Base-by-base conservation (phyloP, 2,797 vertebrate species). In the Aeoliscus strigatus region DNA sequence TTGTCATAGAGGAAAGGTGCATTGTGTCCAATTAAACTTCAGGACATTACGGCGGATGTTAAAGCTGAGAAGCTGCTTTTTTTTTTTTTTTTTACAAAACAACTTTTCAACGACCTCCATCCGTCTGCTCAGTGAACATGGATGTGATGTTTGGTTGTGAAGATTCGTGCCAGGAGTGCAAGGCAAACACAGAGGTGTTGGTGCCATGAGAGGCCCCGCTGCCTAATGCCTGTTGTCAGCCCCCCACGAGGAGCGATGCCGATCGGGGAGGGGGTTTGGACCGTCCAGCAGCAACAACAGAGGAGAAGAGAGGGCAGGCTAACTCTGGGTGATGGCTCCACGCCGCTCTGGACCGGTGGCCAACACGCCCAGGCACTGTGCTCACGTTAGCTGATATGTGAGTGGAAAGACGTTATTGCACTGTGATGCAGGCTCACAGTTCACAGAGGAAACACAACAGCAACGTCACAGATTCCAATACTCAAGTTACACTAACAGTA, bases 281-380 rank as follows among this genome's bases (percentile, higher is more conserved):
- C 68, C 58, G 73, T 75, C 70, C 73, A 56, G 54, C 70, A 74
- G 73, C 66, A 77, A 75, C 64, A 78, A 55, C 57, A 62, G 50
- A 58, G 37, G 70, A 44, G 32, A 48, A 36, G 48, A 35, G 48
- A 11, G 33, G 31, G 33, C 59, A 40, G 61, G 34, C 59, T 90
- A 88, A 90, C 81, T 52, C 70, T 67, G 68, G 81, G 64, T 87
- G 89, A 90, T 83, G 85, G 88, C 89, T 42, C 86, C 88, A 83
- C 75, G 80, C 73, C 27, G 83, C 16, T 85, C 40, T 32, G 60
- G 65, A 54, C 66, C 60, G 57, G 71, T 76, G 54, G 67, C 72
- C 75, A 54, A 52, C 65, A 41, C 57, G 55, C 55, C 40, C 44
- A 66, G 65, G 70, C 57, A 49, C 36, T 45, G 58, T 56, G 56